Evolutionary conservation across 2,113 vertebrate species (phyloP).

Genomic region (Meriones unguiculatus): DNA sequence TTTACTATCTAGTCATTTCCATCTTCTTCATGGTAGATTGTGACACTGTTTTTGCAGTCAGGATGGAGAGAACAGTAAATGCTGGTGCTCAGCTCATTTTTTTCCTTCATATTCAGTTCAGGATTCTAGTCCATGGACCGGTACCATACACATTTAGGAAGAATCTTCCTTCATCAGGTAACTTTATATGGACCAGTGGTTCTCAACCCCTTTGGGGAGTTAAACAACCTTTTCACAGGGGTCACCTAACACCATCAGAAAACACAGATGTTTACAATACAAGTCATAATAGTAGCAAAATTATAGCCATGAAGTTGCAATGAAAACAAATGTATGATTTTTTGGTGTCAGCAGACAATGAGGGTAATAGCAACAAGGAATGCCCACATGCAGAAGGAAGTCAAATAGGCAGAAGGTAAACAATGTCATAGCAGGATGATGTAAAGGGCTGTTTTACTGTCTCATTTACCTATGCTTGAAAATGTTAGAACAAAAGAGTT

Average conservation of each 20-base stretch:
- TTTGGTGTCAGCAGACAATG: neutral
- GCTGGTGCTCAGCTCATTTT: neutral
- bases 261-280: neutral
- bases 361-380: neutral
- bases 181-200: neutral
- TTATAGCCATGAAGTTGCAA: neutral
- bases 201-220: neutral
- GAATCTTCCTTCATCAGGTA: neutral
- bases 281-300: neutral
- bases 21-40: neutral
- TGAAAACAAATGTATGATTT: neutral
- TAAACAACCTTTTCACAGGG: neutral
- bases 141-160: neutral
- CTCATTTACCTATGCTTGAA: neutral
- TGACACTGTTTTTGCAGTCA: neutral
- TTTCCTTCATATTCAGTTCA: neutral
- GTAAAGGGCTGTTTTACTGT: neutral
- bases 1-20: conserved; percentile 54
- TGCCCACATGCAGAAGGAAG: neutral
- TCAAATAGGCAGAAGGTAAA: neutral
- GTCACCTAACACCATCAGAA: too few species aligned
- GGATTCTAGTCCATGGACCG: neutral
- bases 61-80: too few species aligned
- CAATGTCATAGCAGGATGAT: neutral
- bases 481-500: neutral